Evolutionary conservation across 2,888 invertebrate species (phyloP).

Genomic region (Norana najaformis): DNA sequence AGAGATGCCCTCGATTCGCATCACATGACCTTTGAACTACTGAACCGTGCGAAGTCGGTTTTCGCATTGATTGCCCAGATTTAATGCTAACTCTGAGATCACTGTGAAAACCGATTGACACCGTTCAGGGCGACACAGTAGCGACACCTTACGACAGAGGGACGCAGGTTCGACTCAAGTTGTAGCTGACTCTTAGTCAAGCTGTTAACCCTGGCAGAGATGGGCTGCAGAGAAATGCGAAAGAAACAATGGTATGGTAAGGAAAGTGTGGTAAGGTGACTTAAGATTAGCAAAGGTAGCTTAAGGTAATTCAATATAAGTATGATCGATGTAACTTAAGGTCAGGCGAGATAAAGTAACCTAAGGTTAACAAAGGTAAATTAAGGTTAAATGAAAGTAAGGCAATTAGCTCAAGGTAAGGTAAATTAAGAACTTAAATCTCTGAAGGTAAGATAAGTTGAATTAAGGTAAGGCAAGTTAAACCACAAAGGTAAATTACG

Average conservation of each 20-base stretch:
- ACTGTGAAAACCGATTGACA: slow-evolving; percentile 14
- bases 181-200: background rate
- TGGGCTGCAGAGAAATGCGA: background rate
- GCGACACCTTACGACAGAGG: background rate
- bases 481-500: too few species aligned
- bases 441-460: too few species aligned
- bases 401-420: background rate
- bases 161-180: background rate
- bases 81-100: background rate
- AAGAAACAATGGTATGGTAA: background rate
- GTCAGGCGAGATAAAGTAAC: too few species aligned
- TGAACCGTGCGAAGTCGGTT: background rate
- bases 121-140: background rate
- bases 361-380: too few species aligned
- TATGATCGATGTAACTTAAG: too few species aligned
- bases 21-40: background rate
- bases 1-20: background rate
- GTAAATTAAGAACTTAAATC: too few species aligned
- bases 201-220: background rate
- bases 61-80: slow-evolving; percentile 8
- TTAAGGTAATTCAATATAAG: too few species aligned
- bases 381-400: too few species aligned
- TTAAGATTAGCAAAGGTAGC: too few species aligned
- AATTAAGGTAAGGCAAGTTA: too few species aligned
- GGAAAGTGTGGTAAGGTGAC: too few species aligned